These are phyloP conservation scores for Albula glossodonta DNA, from an alignment of 2,113 vertebrate species.

Conservation along the genomic window DNA sequence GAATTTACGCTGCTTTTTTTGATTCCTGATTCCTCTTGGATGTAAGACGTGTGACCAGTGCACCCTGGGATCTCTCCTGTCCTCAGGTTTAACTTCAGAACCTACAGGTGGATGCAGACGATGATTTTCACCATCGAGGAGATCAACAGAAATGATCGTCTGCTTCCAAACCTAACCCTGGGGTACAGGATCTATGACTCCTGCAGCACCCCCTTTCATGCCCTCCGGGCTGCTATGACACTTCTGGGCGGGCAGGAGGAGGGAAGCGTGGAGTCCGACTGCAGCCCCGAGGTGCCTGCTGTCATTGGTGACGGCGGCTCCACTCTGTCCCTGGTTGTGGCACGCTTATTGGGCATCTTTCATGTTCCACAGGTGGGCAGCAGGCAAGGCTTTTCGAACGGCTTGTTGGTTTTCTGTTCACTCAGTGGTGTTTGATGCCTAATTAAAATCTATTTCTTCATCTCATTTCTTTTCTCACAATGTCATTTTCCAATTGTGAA, in stretches of 20 bases:
- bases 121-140: conserved; percentile 77
- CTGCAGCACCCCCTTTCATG: conserved; percentile 66
- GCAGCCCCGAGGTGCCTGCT: conserved; percentile 52
- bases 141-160: conserved; percentile 62
- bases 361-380: conserved; percentile 69
- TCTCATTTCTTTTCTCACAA: background rate
- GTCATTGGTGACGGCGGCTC: conserved; percentile 77
- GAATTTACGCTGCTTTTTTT: background rate
- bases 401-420: background rate
- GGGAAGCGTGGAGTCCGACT: conserved; percentile 29
- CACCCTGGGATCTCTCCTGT: background rate
- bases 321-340: conserved; percentile 73
- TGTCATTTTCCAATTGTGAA: background rate
- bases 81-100: conserved; percentile 70
- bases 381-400: background rate
- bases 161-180: conserved; percentile 71
- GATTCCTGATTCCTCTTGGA: background rate
- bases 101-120: conserved; percentile 76
- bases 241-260: conserved; percentile 52
- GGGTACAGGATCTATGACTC: conserved; percentile 76
- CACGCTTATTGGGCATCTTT: conserved; percentile 69
- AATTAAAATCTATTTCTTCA: background rate
- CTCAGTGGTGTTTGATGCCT: background rate
- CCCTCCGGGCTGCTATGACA: conserved; percentile 65
- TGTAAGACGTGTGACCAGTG: background rate